Evolutionary conservation across 2,113 vertebrate species (phyloP), one percentile per base, ranked within the genome.

Genomic region (Etheostoma cragini): DNA sequence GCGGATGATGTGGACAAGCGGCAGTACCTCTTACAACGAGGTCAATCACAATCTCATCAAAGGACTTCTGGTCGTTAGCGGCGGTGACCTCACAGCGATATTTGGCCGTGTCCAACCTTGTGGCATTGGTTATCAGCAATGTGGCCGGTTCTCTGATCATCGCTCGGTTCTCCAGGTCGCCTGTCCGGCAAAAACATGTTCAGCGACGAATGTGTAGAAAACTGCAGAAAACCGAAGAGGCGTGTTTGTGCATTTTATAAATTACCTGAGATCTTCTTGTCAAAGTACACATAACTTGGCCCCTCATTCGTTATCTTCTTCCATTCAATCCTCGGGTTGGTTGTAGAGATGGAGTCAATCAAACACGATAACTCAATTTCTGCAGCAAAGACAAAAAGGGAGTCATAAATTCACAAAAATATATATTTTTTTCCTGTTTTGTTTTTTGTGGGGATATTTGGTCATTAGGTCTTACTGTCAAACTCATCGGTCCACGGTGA

Each of bases 21-120:
- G 0, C 19, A 38, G 10, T 86, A 99, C 98, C 98, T 96, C 97
- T 95, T 19, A 99, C 96, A 0, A 95, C 95, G 1, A 99, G 95
- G 67, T 96, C 92, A 76, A 99, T 97, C 50, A 96, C 90, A 21
- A 99, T 96, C 94, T 99, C 98, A 0, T 97, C 98, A 8, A 98
- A 96, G 35, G 95, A 96, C 84, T 96, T 97, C 1, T 89, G 88
- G 82, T 99, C 98, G 0, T 93, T 86, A 3, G 94, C 92, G 0
- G 98, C 98, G 0, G 97, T 97, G 85, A 99, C 98, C 79, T 99
- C 98, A 12, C 98, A 99, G 80, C 98, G 96, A 52, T 99, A 99
- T 1, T 93, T 93, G 5, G 97, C 98, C 0, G 96, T 97, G 89
- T 99, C 98, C 6, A 86, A 95, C 22, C 98, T 93, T 0, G 97